A percentile compares a stretch with the other conserved stretches of the same genome.
Conservation (phyloP, 2,888 invertebrate genomes). For the Drosophila peninsularis region DNA sequence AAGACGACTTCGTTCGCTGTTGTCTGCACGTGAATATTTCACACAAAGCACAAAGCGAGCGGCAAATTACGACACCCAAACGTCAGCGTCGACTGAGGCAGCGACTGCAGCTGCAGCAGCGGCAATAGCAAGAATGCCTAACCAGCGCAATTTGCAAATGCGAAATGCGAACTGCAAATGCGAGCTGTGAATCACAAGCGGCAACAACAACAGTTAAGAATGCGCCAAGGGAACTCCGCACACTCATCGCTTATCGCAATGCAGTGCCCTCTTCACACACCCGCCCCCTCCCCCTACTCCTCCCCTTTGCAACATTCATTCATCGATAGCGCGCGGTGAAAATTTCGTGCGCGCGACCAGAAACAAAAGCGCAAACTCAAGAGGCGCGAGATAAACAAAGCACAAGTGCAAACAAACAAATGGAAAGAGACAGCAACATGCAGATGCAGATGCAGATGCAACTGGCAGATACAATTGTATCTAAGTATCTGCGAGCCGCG, state of each 20-base stretch:
- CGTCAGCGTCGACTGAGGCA: conserved; percentile 11
- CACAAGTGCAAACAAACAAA: conserved; percentile 39
- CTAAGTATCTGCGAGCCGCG: conserved; percentile 28
- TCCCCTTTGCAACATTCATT: conserved; percentile 51
- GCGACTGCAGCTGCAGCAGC: conserved; percentile 4
- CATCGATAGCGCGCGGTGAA: conserved; percentile 59
- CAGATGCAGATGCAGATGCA: conserved; percentile 13
- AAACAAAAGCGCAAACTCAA: conserved; percentile 49
- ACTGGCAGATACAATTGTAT: conserved; percentile 42
- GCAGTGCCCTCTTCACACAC: background rate
- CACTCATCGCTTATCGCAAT: conserved; percentile 70
- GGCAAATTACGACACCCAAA: conserved; percentile 53
- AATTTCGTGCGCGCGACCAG: conserved; percentile 65
- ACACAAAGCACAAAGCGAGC: conserved; percentile 54
- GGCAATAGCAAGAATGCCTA: conserved; percentile 61
- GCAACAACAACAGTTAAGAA: conserved; percentile 32
- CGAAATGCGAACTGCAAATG: conserved; percentile 37
- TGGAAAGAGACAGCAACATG: background rate
- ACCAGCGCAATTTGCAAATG: conserved; percentile 71
- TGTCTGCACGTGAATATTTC: conserved; percentile 64
- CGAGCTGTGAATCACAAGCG: conserved; percentile 58
- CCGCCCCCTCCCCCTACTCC: background rate
- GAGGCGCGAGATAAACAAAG: conserved; percentile 43
- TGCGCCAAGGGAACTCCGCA: conserved; percentile 71
- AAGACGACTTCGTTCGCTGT: conserved; percentile 22